Percentiles rank a stretch among this genome's conserved stretches.
Evolutionary conservation across 1,140 invertebrate species (phyloP).

Genomic region (Anagrus nilaparvatae): DNA sequence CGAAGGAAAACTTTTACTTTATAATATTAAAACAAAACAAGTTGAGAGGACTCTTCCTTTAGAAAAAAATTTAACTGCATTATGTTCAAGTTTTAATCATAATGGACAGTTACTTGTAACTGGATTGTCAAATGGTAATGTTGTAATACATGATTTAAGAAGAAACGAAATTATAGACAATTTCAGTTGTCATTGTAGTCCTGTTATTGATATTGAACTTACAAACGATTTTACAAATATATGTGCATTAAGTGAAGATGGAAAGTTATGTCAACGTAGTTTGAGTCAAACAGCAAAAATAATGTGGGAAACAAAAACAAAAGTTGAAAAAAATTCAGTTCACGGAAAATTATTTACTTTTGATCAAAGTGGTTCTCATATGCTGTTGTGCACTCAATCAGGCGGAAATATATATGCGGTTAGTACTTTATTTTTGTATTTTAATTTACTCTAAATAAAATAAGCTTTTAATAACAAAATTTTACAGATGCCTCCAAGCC

Average conservation of each 20-base stretch:
- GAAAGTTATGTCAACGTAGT: constrained; percentile 47
- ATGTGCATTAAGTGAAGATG: constrained; percentile 48
- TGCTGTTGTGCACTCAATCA: constrained; percentile 47
- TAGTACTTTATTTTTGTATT: constrained; percentile 10
- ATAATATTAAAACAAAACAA: constrained; percentile 53
- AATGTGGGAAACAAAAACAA: constrained; percentile 40
- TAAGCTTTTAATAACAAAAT: too few relatives aligned
- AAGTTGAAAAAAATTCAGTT: constrained; percentile 38
- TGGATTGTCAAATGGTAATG: constrained; percentile 51
- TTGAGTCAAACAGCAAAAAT: constrained; percentile 43
- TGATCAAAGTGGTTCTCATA: constrained; percentile 49
- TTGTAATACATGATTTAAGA: constrained; percentile 49
- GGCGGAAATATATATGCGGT: constrained; percentile 55
- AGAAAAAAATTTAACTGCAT: constrained; percentile 35
- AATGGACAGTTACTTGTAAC: constrained; percentile 56
- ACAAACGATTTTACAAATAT: constrained; percentile 49
- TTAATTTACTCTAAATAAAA: background rate
- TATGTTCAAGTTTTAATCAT: constrained; percentile 53
- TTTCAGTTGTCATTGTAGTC: constrained; percentile 43
- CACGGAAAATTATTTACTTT: constrained; percentile 47
- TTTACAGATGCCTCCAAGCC: constrained; percentile 36
- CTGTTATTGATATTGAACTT: constrained; percentile 45
- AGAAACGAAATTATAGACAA: constrained; percentile 49
- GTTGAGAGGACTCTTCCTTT: constrained; percentile 43
- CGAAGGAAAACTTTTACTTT: constrained; percentile 45